Conservation (phyloP, 2,797 vertebrate genomes). For the Carapus acus region DNA sequence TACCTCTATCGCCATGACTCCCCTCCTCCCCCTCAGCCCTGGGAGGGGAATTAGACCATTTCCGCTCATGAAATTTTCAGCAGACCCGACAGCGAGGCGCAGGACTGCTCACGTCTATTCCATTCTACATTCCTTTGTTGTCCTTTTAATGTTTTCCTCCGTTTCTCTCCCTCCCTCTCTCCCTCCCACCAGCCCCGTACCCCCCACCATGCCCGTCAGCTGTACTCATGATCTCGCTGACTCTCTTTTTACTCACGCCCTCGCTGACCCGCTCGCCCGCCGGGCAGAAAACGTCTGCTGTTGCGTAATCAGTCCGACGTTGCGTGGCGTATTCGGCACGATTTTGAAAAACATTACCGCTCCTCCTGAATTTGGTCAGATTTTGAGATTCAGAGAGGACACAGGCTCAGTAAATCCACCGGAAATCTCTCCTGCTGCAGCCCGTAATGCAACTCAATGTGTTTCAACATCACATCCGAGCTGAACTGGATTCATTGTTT, state of each 20-base stretch:
- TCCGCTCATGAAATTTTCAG: constrained; percentile 64
- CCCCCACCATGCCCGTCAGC: not conserved
- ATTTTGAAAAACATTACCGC: too few species aligned
- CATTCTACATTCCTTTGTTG: constrained; percentile 5
- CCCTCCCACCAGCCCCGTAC: too few species aligned
- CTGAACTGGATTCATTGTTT: too few species aligned
- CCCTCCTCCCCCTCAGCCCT: constrained; percentile 47
- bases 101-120: constrained; percentile 21
- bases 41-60: constrained; percentile 53
- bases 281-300: too few species aligned
- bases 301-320: too few species aligned
- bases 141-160: constrained; percentile 7
- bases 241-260: not conserved
- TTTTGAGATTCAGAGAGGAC: too few species aligned
- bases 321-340: too few species aligned
- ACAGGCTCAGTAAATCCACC: too few species aligned
- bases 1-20: constrained; percentile 52
- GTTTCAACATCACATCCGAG: too few species aligned
- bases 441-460: not conserved
- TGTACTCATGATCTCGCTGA: not conserved
- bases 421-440: not conserved
- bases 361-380: too few species aligned
- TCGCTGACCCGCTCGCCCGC: not conserved
- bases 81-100: constrained; percentile 27
- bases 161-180: not conserved